These are phyloP conservation scores for Metacarcinus magister DNA, from an alignment of 2,888 invertebrate species.

Conservation along the genomic window DNA sequence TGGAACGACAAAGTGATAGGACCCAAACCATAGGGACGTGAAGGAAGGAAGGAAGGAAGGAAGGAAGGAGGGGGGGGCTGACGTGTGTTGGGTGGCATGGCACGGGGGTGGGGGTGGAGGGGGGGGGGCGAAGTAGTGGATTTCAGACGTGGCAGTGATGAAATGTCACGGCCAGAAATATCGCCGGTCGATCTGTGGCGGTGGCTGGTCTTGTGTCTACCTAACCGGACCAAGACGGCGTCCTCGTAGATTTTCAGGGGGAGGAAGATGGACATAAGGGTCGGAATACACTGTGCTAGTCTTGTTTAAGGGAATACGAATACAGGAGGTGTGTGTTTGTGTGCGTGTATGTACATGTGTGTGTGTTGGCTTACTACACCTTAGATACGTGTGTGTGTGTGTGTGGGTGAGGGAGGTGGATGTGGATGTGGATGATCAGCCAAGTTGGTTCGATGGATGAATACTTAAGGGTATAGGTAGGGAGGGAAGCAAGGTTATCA, in stretches of 20 bases:
- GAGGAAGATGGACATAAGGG: not conserved
- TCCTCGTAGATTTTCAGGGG: not conserved
- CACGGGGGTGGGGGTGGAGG: not conserved
- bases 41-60: not conserved
- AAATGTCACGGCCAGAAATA: slow-evolving; percentile 37
- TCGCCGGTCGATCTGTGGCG: not conserved
- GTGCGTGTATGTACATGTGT: not conserved
- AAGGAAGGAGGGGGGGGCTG: not conserved
- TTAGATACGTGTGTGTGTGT: no score
- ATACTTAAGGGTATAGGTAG: not conserved
- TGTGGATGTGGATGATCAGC: not conserved
- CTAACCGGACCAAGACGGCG: not conserved
- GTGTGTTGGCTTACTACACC: no score
- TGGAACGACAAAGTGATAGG: not conserved
- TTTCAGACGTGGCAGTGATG: not conserved
- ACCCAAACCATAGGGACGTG: no score
- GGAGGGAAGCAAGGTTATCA: not conserved
- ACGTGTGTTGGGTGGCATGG: not conserved
- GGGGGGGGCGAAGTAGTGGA: not conserved
- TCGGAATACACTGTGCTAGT: no score
- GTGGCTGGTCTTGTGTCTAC: not conserved
- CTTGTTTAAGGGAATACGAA: no score
- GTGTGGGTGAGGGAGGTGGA: not conserved
- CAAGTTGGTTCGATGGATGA: not conserved
- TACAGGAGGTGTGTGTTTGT: no score